Percentiles rank a stretch among this genome's conserved stretches.
phyloP scores from a whole-genome alignment of 2,113 vertebrate genomes.

The Microcebus lehilahytsara region DNA sequence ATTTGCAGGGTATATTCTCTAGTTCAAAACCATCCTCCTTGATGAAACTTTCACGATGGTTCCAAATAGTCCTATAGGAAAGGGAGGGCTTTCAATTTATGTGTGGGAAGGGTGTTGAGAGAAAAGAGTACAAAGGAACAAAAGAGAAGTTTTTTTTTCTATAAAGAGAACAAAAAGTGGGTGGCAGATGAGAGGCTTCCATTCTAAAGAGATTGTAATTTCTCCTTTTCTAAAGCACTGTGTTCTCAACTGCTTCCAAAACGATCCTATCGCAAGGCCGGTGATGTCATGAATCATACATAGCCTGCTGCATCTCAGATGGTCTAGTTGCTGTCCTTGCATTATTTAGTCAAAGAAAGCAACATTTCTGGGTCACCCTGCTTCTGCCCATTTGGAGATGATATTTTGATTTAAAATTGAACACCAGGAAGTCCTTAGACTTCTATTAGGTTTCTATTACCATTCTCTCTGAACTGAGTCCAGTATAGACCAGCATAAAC shows the following conservation, averaged over 20 bases:
- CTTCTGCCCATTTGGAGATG: neutral
- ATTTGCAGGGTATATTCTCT: neutral
- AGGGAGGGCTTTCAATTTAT: neutral
- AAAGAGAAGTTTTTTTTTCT: neutral
- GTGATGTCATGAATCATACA: neutral
- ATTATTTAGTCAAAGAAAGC: neutral
- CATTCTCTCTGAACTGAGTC: neutral
- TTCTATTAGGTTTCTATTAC: neutral
- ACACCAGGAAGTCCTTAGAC: neutral
- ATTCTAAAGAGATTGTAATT: neutral
- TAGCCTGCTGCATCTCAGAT: neutral
- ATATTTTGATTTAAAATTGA: neutral
- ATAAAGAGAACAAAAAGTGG: neutral
- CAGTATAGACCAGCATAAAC: neutral
- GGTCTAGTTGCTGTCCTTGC: neutral
- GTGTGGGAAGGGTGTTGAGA: neutral
- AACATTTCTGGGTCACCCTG: neutral
- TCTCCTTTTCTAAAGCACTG: neutral
- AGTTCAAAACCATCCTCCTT: slow-evolving; percentile 12
- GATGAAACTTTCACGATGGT: neutral
- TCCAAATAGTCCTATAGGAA: slow-evolving; percentile 7
- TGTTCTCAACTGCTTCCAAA: slow-evolving; percentile 5
- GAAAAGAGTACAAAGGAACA: neutral
- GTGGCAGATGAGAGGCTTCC: neutral
- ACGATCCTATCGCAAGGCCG: neutral